phyloP scores from a whole-genome alignment of 1,140 invertebrate genomes.

The Habropoda laboriosa region DNA sequence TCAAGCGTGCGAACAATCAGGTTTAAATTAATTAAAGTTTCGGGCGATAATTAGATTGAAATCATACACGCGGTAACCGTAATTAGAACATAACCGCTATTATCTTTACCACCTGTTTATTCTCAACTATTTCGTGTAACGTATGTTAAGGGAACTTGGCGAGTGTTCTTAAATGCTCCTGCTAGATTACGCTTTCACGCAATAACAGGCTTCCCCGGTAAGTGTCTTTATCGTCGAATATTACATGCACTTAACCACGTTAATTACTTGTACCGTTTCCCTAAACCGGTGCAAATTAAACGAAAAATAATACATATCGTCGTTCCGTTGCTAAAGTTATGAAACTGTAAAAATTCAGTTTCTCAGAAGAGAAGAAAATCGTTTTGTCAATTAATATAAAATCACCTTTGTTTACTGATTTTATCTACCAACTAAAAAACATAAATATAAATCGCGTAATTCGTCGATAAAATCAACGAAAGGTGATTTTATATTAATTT shows the following conservation, averaged over 20 bases:
- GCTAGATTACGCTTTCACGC: background rate
- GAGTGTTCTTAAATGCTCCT: background rate
- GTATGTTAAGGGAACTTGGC: background rate
- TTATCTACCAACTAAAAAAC: no score
- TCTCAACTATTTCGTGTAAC: background rate
- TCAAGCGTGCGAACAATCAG: background rate
- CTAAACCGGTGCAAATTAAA: no score
- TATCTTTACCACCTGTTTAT: background rate
- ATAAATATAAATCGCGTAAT: no score
- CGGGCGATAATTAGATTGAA: background rate
- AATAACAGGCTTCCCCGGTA: background rate
- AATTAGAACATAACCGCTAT: background rate
- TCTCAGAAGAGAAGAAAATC: no score
- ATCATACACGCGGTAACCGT: background rate
- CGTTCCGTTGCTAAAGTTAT: no score
- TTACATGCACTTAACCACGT: background rate
- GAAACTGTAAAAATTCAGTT: no score
- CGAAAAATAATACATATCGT: no score
- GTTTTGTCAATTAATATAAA: no score
- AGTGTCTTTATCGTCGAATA: background rate
- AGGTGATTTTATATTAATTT: no score
- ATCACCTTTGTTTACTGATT: no score
- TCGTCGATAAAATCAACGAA: no score
- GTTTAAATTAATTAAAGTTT: background rate
- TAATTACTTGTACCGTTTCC: background rate